A percentile compares a stretch with the other conserved stretches of the same genome.
These are phyloP conservation scores for Steinernema feltiae DNA, from an alignment of 1,140 invertebrate genomes.

Conservation along the genomic window DNA sequence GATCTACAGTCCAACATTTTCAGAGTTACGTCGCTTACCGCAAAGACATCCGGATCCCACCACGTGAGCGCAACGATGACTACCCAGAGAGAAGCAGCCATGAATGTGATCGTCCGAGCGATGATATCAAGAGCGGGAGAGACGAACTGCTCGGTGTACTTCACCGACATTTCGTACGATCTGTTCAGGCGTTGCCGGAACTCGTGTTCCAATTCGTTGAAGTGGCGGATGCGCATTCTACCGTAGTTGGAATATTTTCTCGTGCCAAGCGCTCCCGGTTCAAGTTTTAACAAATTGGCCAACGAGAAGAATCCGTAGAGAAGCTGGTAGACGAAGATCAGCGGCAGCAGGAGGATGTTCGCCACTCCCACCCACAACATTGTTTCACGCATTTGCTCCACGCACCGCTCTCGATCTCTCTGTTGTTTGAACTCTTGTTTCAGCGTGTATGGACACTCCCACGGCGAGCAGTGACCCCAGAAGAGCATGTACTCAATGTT, in stretches of 20 bases:
- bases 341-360: constrained; percentile 76
- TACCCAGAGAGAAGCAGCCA: constrained; percentile 75
- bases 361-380: constrained; percentile 69
- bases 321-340: constrained; percentile 88
- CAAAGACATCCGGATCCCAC: constrained; percentile 85
- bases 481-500: constrained; percentile 55
- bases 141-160: constrained; percentile 82
- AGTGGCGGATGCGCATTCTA: constrained; percentile 70
- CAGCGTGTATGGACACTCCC: constrained; percentile 91
- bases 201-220: constrained; percentile 97
- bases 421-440: constrained; percentile 75
- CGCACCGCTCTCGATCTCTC: not conserved
- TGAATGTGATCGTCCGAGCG: constrained; percentile 71
- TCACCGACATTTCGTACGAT: constrained; percentile 80
- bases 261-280: constrained; percentile 78
- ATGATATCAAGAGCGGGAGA: constrained; percentile 61
- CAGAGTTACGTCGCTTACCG: constrained; percentile 62
- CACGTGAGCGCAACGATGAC: constrained; percentile 77
- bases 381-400: constrained; percentile 58
- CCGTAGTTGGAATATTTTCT: constrained; percentile 65
- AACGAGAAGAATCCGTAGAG: constrained; percentile 89
- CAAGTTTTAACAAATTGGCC: constrained; percentile 81
- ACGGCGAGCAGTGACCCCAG: constrained; percentile 81
- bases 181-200: constrained; percentile 78
- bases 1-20: too few relatives aligned